Base-by-base conservation (phyloP, 2,113 vertebrate species). In the Sorex fumeus region DNA sequence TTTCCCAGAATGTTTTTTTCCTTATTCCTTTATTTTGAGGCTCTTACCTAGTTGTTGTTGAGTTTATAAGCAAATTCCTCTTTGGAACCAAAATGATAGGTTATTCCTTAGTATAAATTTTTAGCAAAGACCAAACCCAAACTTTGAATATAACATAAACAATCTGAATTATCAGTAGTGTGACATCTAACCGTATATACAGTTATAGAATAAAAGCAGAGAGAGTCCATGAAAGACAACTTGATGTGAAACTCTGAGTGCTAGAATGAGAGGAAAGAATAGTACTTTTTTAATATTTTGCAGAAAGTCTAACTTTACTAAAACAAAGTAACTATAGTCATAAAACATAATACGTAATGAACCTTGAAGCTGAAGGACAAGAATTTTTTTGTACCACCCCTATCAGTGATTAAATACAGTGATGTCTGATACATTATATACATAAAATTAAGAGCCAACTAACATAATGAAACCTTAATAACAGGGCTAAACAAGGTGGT, bases 181-280 rank as follows among this genome's bases (percentile, higher is more conserved):
- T 32, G 94, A 91, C 93, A 47, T 87, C 43, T 81, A 57, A 87
- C 40, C 91, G 87, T 84, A 87, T 87, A 64, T 85, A 60, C 76
- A 96, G 95, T 97, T 93, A 96, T 88, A 95, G 95, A 92, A 60
- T 53, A 91, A 94, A 94, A 93, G n/a, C 81, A 93, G 87, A 95
- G 94, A 77, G 84, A 91, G 84, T 36, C 89, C 81, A 87, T 10
- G 30, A 94, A 81, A 92, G 84, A 88, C 87, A 93, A 81, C 74
- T 95, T 91, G 87, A 87, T 96, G 82, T 40, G 40, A 40, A 40
- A 40, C 40, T 40, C 66, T 81, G 60, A 18, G 75, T 87, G 77
- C 82, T 5, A 40, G 28, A 50, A 71, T 13, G 40, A 87, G 28
- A 87, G 71, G 6, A 75, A 88, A 81, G 1, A 40, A 40, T 3